Conservation (phyloP, 2,113 vertebrate genomes). For the Prolemur simus region DNA sequence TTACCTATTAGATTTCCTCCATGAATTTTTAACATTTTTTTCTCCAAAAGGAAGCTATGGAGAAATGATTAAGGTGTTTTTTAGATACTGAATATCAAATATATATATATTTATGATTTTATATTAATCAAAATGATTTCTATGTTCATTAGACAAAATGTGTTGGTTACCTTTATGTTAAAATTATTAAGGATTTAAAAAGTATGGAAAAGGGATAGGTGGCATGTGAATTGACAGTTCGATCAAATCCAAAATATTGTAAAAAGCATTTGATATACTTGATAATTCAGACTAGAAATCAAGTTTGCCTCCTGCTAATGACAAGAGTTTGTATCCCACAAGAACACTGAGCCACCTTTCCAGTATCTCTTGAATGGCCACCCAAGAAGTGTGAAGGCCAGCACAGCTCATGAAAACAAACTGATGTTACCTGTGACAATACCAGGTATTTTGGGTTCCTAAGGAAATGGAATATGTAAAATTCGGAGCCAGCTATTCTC, state of each 20-base stretch:
- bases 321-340: neutral
- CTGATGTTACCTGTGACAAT: neutral
- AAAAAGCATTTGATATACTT: neutral
- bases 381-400: neutral
- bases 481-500: neutral
- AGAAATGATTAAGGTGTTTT: neutral
- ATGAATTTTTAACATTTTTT: neutral
- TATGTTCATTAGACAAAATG: conserved; percentile 34
- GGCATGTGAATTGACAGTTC: conserved; percentile 4
- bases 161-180: neutral
- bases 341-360: neutral
- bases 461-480: neutral
- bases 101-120: neutral
- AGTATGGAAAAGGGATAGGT: neutral
- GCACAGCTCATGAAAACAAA: neutral
- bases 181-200: conserved; percentile 15
- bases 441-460: neutral
- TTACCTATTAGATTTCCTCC: neutral
- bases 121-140: neutral
- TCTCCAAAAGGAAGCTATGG: neutral
- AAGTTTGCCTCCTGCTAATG: neutral
- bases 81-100: neutral
- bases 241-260: neutral
- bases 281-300: neutral
- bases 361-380: neutral